Percentiles rank a stretch among this genome's conserved stretches.
Conservation (phyloP, 2,888 invertebrate species). For the Sthenelais limicola region DNA sequence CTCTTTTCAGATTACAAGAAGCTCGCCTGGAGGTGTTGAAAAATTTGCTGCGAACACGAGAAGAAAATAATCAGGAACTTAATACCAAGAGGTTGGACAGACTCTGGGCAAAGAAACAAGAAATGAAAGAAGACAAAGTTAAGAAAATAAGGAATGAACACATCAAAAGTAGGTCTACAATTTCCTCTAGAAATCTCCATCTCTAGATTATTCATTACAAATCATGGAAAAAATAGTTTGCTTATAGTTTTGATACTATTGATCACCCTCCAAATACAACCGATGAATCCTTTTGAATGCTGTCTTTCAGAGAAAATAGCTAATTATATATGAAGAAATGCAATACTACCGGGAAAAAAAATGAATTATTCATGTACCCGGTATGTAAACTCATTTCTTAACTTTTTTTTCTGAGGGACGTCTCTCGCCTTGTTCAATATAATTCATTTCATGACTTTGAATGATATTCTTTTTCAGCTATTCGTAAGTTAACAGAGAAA, state of each 20-base stretch:
- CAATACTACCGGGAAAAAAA: too few relatives aligned
- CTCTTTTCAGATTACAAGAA: constrained; percentile 65
- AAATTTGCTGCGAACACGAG: constrained; percentile 76
- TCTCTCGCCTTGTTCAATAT: neutral
- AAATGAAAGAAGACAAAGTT: constrained; percentile 65
- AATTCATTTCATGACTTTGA: neutral
- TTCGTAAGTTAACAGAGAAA: constrained; percentile 68
- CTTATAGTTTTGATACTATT: too few relatives aligned
- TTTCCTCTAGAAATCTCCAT: neutral
- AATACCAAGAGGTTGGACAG: constrained; percentile 70
- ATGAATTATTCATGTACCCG: too few relatives aligned
- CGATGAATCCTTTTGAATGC: too few relatives aligned
- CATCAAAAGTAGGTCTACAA: constrained; percentile 66
- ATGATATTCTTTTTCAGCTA: constrained; percentile 61
- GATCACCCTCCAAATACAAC: too few relatives aligned
- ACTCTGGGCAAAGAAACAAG: constrained; percentile 71
- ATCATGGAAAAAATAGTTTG: too few relatives aligned
- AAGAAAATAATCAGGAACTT: constrained; percentile 72
- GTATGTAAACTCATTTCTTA: neutral
- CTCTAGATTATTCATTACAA: too few relatives aligned
- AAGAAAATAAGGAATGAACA: constrained; percentile 70
- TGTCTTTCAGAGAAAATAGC: too few relatives aligned
- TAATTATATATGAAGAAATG: too few relatives aligned
- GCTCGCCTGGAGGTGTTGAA: constrained; percentile 78
- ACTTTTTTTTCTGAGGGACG: neutral